These are phyloP conservation scores for Torymus texanus DNA, from an alignment of 2,888 invertebrate genomes.

Conservation along the genomic window DNA sequence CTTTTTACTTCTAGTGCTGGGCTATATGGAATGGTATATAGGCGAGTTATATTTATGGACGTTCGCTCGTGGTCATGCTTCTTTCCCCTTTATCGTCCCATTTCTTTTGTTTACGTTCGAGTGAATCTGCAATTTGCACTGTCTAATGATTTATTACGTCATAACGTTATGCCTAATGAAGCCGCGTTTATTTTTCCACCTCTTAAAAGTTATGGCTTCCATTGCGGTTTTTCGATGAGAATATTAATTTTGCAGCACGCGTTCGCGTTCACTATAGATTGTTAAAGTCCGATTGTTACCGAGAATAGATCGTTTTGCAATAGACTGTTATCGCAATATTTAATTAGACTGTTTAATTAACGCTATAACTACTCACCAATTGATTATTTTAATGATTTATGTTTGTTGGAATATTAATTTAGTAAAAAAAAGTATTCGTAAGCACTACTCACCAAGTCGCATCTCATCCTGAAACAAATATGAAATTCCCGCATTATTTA, in stretches of 20 bases:
- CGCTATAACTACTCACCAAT: constrained; percentile 19
- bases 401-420: not conserved
- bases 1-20: constrained; percentile 5
- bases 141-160: constrained; percentile 51
- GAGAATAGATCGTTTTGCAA: constrained; percentile 10
- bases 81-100: constrained; percentile 48
- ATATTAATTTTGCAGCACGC: constrained; percentile 24
- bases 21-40: not conserved
- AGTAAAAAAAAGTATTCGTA: not conserved
- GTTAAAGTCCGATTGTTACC: not conserved
- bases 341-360: not conserved
- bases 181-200: constrained; percentile 6
- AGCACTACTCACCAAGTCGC: constrained; percentile 49
- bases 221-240: constrained; percentile 28
- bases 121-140: constrained; percentile 50
- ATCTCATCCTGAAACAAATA: constrained; percentile 47
- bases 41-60: not conserved
- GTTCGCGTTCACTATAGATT: constrained; percentile 1
- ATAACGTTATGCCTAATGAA: constrained; percentile 49
- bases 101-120: constrained; percentile 54
- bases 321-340: constrained; percentile 6
- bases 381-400: not conserved
- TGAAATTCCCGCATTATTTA: constrained; percentile 33
- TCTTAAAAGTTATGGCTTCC: not conserved
- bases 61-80: constrained; percentile 30